Conservation (phyloP, 2,888 invertebrate genomes). For the Melinaea menophilus region DNA sequence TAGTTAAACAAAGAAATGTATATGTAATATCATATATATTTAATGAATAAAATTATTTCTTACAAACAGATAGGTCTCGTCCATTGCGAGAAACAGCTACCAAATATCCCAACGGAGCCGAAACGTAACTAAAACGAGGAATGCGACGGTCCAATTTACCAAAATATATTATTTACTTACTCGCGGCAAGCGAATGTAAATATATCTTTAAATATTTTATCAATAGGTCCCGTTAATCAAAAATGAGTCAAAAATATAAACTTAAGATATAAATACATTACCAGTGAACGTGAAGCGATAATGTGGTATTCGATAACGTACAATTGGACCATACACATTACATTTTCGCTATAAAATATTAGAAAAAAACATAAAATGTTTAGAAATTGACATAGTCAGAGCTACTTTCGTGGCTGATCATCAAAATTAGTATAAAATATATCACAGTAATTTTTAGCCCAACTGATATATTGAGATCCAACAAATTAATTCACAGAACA, state of each 20-base stretch:
- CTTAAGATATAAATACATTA: slow-evolving; percentile 3
- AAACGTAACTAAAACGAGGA: slow-evolving; percentile 53
- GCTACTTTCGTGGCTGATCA: slow-evolving; percentile 53
- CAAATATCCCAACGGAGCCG: slow-evolving; percentile 59
- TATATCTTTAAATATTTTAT: slow-evolving; percentile 5
- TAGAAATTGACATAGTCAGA: slow-evolving; percentile 51
- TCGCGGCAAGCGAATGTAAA: slow-evolving; percentile 12
- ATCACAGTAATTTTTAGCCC: slow-evolving; percentile 75
- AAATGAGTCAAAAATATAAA: slow-evolving; percentile 10
- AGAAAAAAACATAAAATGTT: slow-evolving; percentile 43
- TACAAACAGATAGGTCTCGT: slow-evolving; percentile 65
- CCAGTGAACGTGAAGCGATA: not conserved
- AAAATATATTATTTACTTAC: slow-evolving; percentile 10
- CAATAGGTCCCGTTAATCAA: slow-evolving; percentile 3
- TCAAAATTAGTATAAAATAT: slow-evolving; percentile 70
- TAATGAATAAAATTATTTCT: slow-evolving; percentile 68
- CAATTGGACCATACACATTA: slow-evolving; percentile 59
- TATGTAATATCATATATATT: slow-evolving; percentile 62
- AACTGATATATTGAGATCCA: slow-evolving; percentile 51
- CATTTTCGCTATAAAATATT: slow-evolving; percentile 45
- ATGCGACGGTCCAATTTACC: slow-evolving; percentile 56
- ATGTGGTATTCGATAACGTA: slow-evolving; percentile 10
- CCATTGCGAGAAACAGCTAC: slow-evolving; percentile 63
- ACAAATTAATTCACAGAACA: slow-evolving; percentile 42
- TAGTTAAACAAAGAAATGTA: slow-evolving; percentile 73